Percentiles rank a stretch among this genome's conserved stretches.
These are phyloP conservation scores for Lepus timidus DNA, from an alignment of 2,113 vertebrate genomes.

Conservation along the genomic window DNA sequence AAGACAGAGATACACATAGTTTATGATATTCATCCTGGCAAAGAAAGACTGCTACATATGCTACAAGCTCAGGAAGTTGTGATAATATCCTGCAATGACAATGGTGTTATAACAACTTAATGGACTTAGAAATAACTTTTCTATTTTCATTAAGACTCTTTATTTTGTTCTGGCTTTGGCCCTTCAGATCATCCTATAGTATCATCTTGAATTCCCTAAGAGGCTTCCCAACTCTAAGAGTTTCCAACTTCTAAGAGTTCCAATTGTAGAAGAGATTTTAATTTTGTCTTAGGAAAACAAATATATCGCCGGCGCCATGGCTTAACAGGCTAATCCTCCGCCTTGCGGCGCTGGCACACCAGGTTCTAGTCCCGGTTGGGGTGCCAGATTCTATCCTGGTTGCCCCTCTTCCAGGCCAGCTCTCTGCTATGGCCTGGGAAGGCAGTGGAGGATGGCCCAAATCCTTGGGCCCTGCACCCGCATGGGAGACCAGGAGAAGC, in stretches of 20 bases:
- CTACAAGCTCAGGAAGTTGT: conserved; percentile 1
- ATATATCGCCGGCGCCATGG: not conserved
- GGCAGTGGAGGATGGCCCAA: no score
- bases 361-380: no score
- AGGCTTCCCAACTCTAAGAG: not conserved
- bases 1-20: not conserved
- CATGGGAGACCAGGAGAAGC: no score
- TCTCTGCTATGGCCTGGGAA: no score
- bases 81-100: not conserved
- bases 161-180: not conserved
- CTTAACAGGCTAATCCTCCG: no score
- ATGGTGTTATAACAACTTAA: not conserved
- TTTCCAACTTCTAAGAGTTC: not conserved
- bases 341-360: no score
- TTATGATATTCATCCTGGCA: not conserved
- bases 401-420: no score
- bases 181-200: not conserved
- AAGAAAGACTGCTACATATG: not conserved
- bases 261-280: not conserved
- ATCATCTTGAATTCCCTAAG: not conserved
- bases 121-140: conserved; percentile 27
- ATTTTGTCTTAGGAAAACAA: conserved; percentile 33
- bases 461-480: no score
- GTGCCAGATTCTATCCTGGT: no score
- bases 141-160: not conserved